Percentiles rank a stretch among this genome's conserved stretches.
Evolutionary conservation across 2,797 vertebrate species (phyloP).

Genomic region (Xenentodon cancila): DNA sequence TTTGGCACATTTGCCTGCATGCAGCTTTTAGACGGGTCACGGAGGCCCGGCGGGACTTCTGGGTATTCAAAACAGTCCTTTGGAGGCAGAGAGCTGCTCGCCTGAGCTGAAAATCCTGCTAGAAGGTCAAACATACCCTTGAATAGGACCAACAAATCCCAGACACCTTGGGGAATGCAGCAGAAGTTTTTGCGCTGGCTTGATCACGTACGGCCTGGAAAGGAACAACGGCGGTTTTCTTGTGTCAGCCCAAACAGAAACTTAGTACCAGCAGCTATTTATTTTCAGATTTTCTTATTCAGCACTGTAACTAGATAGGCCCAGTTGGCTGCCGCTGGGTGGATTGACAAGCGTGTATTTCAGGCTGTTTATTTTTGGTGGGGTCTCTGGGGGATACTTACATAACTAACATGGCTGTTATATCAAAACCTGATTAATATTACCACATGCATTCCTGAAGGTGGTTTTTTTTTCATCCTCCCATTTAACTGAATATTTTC

Average conservation of each 20-base stretch:
- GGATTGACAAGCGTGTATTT: conserved; percentile 57
- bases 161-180: conserved; percentile 58
- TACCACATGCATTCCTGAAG: conserved; percentile 15
- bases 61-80: conserved; percentile 49
- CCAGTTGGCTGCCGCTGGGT: conserved; percentile 47
- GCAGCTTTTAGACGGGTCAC: conserved; percentile 73
- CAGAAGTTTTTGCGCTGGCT: conserved; percentile 52
- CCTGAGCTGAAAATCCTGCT: conserved; percentile 30
- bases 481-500: neutral
- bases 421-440: conserved; percentile 52
- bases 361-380: conserved; percentile 74
- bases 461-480: neutral
- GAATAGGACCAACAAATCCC: conserved; percentile 45
- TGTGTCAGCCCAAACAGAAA: conserved; percentile 60
- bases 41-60: conserved; percentile 64
- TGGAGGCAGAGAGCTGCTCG: conserved; percentile 41
- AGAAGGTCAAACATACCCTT: conserved; percentile 66
- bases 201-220: conserved; percentile 60
- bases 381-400: conserved; percentile 55
- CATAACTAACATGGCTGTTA: conserved; percentile 48
- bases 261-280: conserved; percentile 58
- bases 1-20: conserved; percentile 59
- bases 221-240: conserved; percentile 48
- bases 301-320: conserved; percentile 71
- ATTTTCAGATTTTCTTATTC: conserved; percentile 70